Evolutionary conservation across 2,888 invertebrate genomes (phyloP), one percentile per base, ranked within the genome.

Genomic region (Caenorhabditis sp.): DNA sequence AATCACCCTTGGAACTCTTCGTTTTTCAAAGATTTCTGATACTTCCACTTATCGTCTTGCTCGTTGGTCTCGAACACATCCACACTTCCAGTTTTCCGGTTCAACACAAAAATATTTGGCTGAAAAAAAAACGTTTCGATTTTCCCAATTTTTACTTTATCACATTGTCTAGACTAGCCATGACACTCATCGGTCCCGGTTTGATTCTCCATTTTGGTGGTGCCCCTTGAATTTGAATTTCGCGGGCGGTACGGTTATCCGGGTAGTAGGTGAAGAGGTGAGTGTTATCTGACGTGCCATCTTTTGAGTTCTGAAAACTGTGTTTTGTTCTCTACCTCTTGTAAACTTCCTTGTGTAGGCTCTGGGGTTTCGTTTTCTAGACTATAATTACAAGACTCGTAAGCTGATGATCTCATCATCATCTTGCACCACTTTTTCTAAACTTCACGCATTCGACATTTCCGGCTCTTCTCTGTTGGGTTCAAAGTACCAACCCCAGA

Each of bases 221-320:
- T 12, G 24, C 58, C 35, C 51, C 51, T 4, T 22, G n/a, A 0
- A 80, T 49, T 6, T 44, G 28, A 8, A 80, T 69, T 54, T 83
- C 83, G 19, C 69, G 47, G 3, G 84, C 84, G 0, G 84, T 80
- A 22, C 72, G 58, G 51, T 84, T 80, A 22, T 84, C 84, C 4
- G 84, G 38, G 41, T 84, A 61, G 28, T 59, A 84, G 22, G 84
- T 76, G 49, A 84, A 84, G n/a, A 84, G 28, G 35, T 84, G 76
- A 5, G 72, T 66, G 12, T 19, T 16, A 8, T 61, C 63, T 0
- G 63, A 47, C 3, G 35, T 22, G 3, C 14, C 38, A 28, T 72
- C 59, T 49, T 54, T 66, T n/a, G 80, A 41, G 19, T 63, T 80
- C 83, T 83, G 75, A 16, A 22, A n/a, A 22, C 22, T 10, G 22